A percentile compares a stretch with the other conserved stretches of the same genome.
Conservation (phyloP, 2,888 invertebrate species). For the Ecdyonurus torrentis region DNA sequence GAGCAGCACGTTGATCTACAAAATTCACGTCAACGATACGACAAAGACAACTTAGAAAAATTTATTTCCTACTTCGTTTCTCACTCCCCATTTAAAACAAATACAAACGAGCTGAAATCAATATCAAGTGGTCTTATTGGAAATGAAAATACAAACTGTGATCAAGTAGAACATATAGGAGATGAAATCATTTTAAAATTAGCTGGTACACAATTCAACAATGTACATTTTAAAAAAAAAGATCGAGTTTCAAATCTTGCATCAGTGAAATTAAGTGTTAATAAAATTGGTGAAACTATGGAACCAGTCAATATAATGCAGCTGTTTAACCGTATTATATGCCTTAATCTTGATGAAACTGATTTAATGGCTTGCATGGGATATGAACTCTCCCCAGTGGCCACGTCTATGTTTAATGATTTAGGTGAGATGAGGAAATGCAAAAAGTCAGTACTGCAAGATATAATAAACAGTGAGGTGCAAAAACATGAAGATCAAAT, state of each 20-base stretch:
- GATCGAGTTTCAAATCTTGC: not conserved
- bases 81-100: not conserved
- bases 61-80: not conserved
- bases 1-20: not conserved
- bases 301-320: not conserved
- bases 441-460: not conserved
- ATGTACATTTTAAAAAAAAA: not conserved
- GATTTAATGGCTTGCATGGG: not conserved
- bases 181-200: not conserved
- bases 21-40: not conserved
- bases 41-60: not conserved
- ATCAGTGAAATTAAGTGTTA: not conserved
- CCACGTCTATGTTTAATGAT: not conserved
- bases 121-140: not conserved
- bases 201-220: not conserved
- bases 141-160: not conserved
- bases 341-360: not conserved
- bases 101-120: not conserved
- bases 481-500: too few relatives aligned
- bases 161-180: not conserved
- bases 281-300: not conserved
- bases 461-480: too few relatives aligned
- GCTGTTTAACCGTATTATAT: not conserved
- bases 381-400: not conserved
- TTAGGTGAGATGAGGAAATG: not conserved